Conservation (phyloP, 1,140 invertebrate genomes). For the Pachyrhynchus sulphureomaculatus region DNA sequence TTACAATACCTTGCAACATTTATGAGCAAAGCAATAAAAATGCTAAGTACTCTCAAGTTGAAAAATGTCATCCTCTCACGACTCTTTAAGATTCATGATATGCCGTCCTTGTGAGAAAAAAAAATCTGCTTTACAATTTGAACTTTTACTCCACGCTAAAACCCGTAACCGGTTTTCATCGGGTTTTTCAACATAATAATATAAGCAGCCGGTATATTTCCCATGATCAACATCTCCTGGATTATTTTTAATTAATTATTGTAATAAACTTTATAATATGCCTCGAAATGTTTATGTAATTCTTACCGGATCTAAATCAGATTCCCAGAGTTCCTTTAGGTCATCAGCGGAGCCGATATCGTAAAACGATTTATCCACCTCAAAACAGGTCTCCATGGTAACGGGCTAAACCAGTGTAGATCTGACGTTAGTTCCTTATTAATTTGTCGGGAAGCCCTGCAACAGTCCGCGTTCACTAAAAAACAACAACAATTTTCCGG, state of each 20-base stretch:
- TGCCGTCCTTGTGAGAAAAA: too few species aligned
- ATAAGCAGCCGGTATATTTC: constrained; percentile 8
- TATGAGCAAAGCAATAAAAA: too few species aligned
- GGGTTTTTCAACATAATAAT: constrained; percentile 3
- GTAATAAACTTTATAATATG: background rate
- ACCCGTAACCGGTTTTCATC: constrained; percentile 11
- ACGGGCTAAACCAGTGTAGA: background rate
- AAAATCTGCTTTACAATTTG: background rate
- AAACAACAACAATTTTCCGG: constrained; percentile 4
- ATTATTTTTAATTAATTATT: background rate
- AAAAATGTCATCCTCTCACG: too few species aligned
- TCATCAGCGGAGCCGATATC: constrained; percentile 61
- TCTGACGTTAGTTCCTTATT: background rate
- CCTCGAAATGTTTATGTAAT: background rate
- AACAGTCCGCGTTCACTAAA: background rate
- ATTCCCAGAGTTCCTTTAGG: constrained; percentile 74
- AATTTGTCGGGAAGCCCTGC: background rate
- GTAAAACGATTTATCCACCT: constrained; percentile 41
- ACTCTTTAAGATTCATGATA: too few species aligned
- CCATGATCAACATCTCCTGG: background rate
- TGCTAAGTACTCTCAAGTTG: too few species aligned
- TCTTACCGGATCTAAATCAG: constrained; percentile 74
- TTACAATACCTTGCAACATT: too few species aligned
- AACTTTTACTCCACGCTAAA: constrained; percentile 1
- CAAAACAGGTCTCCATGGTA: constrained; percentile 41